Evolutionary conservation across 2,797 vertebrate species (phyloP).

Genomic region (Eutrigla gurnardus): DNA sequence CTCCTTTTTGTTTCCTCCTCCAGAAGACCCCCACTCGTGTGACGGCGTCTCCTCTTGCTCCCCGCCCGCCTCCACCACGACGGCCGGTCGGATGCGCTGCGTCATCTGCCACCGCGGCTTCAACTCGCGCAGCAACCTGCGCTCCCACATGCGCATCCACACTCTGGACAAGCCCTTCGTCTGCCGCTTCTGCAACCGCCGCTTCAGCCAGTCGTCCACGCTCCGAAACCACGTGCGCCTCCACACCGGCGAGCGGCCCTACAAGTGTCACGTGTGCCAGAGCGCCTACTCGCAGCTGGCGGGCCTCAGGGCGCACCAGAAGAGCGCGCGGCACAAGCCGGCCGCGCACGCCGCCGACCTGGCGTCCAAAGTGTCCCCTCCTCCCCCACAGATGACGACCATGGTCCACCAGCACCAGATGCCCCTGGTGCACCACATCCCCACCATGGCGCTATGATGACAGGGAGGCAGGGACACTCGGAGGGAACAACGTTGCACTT

Average conservation of each 20-base stretch:
- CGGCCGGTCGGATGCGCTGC: conserved; percentile 92
- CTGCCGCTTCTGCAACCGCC: conserved; percentile 97
- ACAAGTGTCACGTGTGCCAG: conserved; percentile 98
- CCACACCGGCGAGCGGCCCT: conserved; percentile 97
- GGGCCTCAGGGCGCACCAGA: conserved; percentile 96
- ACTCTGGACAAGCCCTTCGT: conserved; percentile 98
- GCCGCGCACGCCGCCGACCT: conserved; percentile 60
- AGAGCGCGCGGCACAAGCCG: conserved; percentile 95
- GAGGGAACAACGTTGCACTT: conserved; percentile 77
- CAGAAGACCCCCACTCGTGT: conserved; percentile 90
- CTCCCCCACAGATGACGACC: conserved; percentile 86
- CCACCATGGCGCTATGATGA: conserved; percentile 93
- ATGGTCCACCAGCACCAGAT: conserved; percentile 83
- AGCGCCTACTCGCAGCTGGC: conserved; percentile 98
- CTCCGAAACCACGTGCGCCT: conserved; percentile 96
- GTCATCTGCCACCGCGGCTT: conserved; percentile 98
- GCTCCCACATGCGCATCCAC: conserved; percentile 99
- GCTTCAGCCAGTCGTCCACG: conserved; percentile 98
- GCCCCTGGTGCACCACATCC: conserved; percentile 91
- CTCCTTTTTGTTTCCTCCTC: background rate
- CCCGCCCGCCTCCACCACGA: conserved; percentile 55
- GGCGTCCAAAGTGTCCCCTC: conserved; percentile 78
- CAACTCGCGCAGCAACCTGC: conserved; percentile 98
- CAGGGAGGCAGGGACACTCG: background rate
- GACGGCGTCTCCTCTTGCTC: conserved; percentile 85